These are phyloP conservation scores for Phycodurus eques DNA, from an alignment of 2,113 vertebrate genomes.

Conservation along the genomic window DNA sequence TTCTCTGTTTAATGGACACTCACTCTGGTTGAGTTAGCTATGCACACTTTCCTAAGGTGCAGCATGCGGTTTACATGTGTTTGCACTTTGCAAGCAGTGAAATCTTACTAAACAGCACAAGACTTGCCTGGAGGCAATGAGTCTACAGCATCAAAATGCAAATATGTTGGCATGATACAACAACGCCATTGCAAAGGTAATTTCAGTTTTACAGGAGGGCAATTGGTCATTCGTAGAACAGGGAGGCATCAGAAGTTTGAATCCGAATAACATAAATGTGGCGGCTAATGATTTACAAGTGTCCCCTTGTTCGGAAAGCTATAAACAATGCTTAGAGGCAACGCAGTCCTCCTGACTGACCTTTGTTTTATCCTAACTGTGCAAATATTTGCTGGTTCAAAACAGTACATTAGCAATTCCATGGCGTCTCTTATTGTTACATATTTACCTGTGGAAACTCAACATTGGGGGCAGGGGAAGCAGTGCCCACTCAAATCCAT, in stretches of 20 bases:
- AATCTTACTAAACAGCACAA: slow-evolving; percentile 33
- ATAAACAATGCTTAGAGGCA: background rate
- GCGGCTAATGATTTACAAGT: background rate
- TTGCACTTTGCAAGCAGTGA: slow-evolving; percentile 15
- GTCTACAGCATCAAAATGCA: background rate
- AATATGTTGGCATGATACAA: background rate
- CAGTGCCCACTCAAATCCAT: too few species aligned
- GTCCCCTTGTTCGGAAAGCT: background rate
- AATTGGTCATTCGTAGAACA: background rate
- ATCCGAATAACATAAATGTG: background rate
- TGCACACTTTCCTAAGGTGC: slow-evolving; percentile 13
- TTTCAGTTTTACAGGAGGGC: background rate
- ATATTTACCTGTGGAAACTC: too few species aligned
- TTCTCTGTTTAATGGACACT: slow-evolving; percentile 24
- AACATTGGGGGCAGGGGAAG: too few species aligned
- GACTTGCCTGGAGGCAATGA: background rate
- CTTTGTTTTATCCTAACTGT: background rate
- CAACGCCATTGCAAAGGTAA: background rate
- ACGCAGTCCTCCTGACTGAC: background rate
- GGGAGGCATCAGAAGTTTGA: background rate
- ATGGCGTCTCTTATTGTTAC: background rate
- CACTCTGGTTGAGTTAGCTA: slow-evolving; percentile 11
- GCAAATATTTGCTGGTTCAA: background rate
- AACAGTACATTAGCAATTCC: background rate
- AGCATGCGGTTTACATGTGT: slow-evolving; percentile 9